A percentile compares a stretch with the other conserved stretches of the same genome.
Conservation (phyloP, 2,888 invertebrate species). For the Parapristionchus giblindavisi region DNA sequence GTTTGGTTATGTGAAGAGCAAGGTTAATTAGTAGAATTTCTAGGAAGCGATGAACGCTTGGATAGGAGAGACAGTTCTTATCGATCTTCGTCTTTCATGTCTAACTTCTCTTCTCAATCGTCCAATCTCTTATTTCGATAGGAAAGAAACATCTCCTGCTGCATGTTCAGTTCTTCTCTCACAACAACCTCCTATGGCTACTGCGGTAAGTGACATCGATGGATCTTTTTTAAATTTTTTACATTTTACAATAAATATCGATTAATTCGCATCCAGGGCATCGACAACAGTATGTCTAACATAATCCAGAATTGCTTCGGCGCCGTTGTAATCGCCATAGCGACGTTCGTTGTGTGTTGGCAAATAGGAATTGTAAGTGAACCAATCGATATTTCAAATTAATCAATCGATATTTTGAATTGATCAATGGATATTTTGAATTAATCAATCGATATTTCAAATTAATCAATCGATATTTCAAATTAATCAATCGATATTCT, state of each 20-base stretch:
- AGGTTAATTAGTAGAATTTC: too few species aligned
- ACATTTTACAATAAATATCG: neutral
- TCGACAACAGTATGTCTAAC: neutral
- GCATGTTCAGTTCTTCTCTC: constrained; percentile 11
- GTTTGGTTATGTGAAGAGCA: too few species aligned
- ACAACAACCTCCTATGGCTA: constrained; percentile 16
- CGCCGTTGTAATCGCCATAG: neutral
- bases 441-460: neutral
- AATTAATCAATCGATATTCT: neutral
- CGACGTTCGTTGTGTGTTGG: constrained; percentile 12
- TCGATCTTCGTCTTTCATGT: constrained; percentile 19
- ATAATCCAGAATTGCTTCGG: neutral
- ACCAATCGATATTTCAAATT: neutral
- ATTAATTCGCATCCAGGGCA: neutral
- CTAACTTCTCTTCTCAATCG: constrained; percentile 22
- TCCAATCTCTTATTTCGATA: constrained; percentile 29
- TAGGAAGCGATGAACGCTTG: too few species aligned
- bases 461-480: neutral
- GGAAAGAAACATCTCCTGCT: constrained; percentile 5
- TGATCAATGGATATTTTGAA: too few species aligned
- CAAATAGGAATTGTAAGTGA: constrained; percentile 16
- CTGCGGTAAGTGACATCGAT: neutral
- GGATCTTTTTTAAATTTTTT: neutral
- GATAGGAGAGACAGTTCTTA: constrained; percentile 11
- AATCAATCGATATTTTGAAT: neutral